Base-by-base conservation (phyloP, 2,888 invertebrate species). In the Melanotus villosus region DNA sequence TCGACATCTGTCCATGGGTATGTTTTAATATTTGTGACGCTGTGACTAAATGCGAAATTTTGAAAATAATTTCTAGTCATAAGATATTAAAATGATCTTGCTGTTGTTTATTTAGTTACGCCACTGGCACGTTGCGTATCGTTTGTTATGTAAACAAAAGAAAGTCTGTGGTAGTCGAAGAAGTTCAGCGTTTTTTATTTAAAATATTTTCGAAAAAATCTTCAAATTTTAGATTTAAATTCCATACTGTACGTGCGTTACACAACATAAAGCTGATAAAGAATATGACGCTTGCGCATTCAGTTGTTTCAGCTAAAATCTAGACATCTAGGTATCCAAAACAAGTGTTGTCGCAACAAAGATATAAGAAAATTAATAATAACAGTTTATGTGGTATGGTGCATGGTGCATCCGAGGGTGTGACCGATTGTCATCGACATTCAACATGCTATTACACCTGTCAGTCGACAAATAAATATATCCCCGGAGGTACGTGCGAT, bases 251-350 rank as follows among this genome's bases (percentile, higher is more conserved):
- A 52, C 32, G 52, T 38, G 54, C 16, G 26, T 26, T 52, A 71
- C 66, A 66, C 64, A 68, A 59, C 58, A 38, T 36, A 43, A 47
- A 68, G 54, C 73, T 70, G 45, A 32, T 56, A 65, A 19, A 69
- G 73, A 71, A 75, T 26, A 9, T 43, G 38, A 68, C 79, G 80
- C 81, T 72, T 72, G 81, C 80, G 81, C 76, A 68, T 10, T n/a
- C 63, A 30, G 3, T 30, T 41, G 43, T 64, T 71, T 68, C 58
- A 71, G 71, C 73, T 69, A 70, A 76, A 79, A 80, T 79, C 80
- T 77, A 79, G 81, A 82, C 80, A 79, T 78, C 79, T 76, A 80
- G 80, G 80, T 80, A 79, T 79, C 80, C 83, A 83, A 83, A 83
- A 83, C 83, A 83, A 83, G 81, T 82, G 81, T 77, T 78, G 77